phyloP scores from a whole-genome alignment of 2,113 vertebrate genomes.

The Labeo catla region DNA sequence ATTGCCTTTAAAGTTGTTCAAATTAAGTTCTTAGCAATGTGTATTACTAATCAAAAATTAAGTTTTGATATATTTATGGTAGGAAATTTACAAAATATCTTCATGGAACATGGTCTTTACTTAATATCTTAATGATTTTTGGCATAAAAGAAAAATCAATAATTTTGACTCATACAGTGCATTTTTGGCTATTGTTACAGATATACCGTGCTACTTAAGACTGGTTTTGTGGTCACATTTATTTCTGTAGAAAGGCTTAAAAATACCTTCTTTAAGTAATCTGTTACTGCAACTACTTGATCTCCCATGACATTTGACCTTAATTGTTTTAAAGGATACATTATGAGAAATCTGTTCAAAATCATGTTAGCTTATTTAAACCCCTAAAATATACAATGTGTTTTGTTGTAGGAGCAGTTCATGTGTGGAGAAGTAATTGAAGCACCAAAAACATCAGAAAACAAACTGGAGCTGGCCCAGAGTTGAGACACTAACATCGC shows the following conservation, averaged over 20 bases:
- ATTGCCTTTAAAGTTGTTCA: too few species aligned
- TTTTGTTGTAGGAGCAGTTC: slow-evolving; percentile 85
- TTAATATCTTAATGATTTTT: too few species aligned
- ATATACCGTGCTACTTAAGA: too few species aligned
- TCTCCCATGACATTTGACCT: not conserved
- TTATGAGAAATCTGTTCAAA: not conserved
- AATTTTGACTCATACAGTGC: too few species aligned
- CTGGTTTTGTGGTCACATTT: too few species aligned
- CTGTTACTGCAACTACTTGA: not conserved
- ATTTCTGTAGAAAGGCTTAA: not conserved
- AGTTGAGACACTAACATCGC: slow-evolving; percentile 76
- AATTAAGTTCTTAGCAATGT: too few species aligned
- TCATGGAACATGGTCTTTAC: too few species aligned
- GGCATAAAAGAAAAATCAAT: too few species aligned
- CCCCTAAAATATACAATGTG: not conserved
- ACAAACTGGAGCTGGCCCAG: slow-evolving; percentile 81
- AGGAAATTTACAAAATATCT: too few species aligned
- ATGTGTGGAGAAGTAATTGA: slow-evolving; percentile 85
- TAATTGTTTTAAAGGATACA: not conserved
- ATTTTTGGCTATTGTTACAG: too few species aligned
- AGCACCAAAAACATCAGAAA: slow-evolving; percentile 72
- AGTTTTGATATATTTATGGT: too few species aligned
- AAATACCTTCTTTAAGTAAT: not conserved
- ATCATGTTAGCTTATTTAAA: not conserved
- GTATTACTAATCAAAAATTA: too few species aligned